Conservation (phyloP, 1,140 invertebrate genomes). For the Pectinophora gossypiella region DNA sequence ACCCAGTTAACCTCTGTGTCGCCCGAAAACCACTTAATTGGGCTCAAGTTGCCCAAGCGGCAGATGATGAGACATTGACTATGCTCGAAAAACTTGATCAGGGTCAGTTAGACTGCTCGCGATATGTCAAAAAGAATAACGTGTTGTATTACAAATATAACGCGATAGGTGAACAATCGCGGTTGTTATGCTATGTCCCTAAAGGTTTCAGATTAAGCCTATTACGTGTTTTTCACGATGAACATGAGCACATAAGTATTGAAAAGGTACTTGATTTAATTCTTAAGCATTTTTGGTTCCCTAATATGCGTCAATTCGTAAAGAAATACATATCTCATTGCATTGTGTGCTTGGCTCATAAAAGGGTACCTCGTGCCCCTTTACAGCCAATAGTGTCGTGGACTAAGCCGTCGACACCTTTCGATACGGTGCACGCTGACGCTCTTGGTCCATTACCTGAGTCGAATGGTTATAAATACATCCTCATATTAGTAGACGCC, state of each 20-base stretch:
- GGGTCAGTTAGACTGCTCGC: neutral
- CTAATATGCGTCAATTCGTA: conserved; percentile 14
- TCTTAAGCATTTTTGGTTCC: conserved; percentile 25
- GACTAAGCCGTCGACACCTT: conserved; percentile 11
- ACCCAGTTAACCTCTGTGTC: conserved; percentile 3
- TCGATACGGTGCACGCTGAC: conserved; percentile 5
- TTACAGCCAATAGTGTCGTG: conserved; percentile 9
- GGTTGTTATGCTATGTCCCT: conserved; percentile 7
- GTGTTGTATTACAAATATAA: too few species aligned
- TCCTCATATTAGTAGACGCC: too few species aligned
- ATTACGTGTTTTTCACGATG: conserved; percentile 22
- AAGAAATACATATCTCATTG: conserved; percentile 19
- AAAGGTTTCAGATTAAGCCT: conserved; percentile 13
- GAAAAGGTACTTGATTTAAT: conserved; percentile 20
- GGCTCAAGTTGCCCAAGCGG: conserved; percentile 8
- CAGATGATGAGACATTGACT: conserved; percentile 3
- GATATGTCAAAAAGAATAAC: conserved; percentile 4
- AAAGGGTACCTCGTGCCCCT: conserved; percentile 9
- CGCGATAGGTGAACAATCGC: conserved; percentile 1
- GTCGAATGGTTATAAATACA: conserved; percentile 5
- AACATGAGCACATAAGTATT: conserved; percentile 16
- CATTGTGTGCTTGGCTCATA: conserved; percentile 8
- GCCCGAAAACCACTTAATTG: conserved; percentile 5
- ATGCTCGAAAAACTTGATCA: conserved; percentile 3
- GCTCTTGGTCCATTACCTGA: conserved; percentile 14